A percentile compares a stretch with the other conserved stretches of the same genome.
phyloP scores from a whole-genome alignment of 2,888 invertebrate genomes.

The Oscheius myriophilus region DNA sequence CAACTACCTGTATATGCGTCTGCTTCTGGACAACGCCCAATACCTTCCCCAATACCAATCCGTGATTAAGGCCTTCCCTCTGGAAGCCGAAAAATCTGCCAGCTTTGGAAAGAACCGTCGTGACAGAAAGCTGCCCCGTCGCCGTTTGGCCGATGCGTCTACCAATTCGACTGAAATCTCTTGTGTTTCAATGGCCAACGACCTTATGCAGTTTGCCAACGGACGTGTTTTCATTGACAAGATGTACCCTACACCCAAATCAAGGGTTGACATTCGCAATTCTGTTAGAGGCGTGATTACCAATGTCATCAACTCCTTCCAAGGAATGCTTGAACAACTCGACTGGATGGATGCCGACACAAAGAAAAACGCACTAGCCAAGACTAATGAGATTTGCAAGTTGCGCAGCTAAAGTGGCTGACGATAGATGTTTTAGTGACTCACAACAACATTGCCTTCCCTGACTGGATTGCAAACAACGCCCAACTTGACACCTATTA shows the following conservation, averaged over 20 bases:
- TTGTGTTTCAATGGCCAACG: conserved; percentile 34
- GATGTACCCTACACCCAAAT: conserved; percentile 49
- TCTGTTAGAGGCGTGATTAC: conserved; percentile 45
- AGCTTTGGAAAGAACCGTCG: conserved; percentile 13
- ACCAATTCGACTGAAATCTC: conserved; percentile 11
- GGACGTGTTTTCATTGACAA: conserved; percentile 64
- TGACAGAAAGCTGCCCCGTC: background rate
- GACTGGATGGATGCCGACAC: conserved; percentile 54
- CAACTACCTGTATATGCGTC: conserved; percentile 52
- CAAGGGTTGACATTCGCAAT: conserved; percentile 39
- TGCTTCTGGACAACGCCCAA: conserved; percentile 46
- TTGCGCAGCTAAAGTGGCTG: conserved; percentile 43
- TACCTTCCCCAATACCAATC: conserved; percentile 40
- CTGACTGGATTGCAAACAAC: conserved; percentile 53
- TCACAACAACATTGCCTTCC: conserved; percentile 56
- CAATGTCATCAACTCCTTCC: conserved; percentile 57
- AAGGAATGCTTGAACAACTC: conserved; percentile 60
- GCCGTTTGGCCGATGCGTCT: conserved; percentile 3
- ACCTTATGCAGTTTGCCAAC: conserved; percentile 56
- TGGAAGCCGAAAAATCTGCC: background rate
- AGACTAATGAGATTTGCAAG: conserved; percentile 49
- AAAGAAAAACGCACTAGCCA: conserved; percentile 51
- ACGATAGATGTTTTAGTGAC: conserved; percentile 40
- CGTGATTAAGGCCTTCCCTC: background rate
- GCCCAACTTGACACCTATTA: conserved; percentile 43